Conservation (phyloP, 2,797 vertebrate genomes). For the Brachyalestes nurse region DNA sequence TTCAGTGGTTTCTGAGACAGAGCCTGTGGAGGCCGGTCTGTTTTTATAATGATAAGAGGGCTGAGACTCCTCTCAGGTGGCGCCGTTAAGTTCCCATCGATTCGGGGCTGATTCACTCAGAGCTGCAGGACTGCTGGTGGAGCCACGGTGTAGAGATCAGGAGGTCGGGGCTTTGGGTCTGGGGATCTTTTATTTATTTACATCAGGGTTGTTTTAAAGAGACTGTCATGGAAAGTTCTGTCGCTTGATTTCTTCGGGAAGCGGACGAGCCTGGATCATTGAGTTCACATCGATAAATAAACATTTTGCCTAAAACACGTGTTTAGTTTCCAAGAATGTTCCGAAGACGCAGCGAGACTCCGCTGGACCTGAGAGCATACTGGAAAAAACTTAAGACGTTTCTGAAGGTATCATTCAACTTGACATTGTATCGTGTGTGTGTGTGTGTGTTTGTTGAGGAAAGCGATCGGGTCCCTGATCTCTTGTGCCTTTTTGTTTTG, state of each 20-base stretch:
- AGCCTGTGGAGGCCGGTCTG: not conserved
- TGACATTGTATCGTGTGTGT: not conserved
- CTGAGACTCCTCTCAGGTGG: constrained; percentile 15
- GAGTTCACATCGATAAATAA: not conserved
- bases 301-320: constrained; percentile 19
- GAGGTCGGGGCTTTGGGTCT: not conserved
- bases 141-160: no score
- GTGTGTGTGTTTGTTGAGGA: no score
- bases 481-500: not conserved
- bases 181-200: not conserved
- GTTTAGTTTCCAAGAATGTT: constrained; percentile 66
- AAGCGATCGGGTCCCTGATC: no score
- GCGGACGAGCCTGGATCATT: not conserved
- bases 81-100: constrained; percentile 24
- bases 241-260: not conserved
- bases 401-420: constrained; percentile 73
- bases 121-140: not conserved
- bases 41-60: constrained; percentile 3
- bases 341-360: constrained; percentile 45
- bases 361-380: constrained; percentile 61
- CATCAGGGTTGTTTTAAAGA: constrained; percentile 25
- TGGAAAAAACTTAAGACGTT: constrained; percentile 77
- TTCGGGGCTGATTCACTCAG: constrained; percentile 20
- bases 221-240: not conserved
- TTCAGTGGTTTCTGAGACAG: not conserved